Evolutionary conservation across 2,888 invertebrate species (phyloP), one percentile per base, ranked within the genome.

Genomic region (Strigamia crassipes): DNA sequence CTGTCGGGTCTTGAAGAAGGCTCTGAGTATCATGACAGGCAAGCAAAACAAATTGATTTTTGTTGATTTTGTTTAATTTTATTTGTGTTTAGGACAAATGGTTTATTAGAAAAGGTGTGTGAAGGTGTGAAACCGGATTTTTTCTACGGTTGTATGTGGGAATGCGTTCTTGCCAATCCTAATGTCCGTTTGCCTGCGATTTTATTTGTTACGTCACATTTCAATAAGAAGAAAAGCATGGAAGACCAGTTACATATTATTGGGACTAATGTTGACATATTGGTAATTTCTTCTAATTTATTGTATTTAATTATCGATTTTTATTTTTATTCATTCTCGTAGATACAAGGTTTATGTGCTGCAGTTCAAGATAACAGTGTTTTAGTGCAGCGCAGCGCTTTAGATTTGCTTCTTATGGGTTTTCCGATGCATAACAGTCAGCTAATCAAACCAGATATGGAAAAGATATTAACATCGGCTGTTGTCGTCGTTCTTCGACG

Each of bases 91-190:
- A 92, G 92, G 85, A 92, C 92, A 0, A 91, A 91, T 86, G 88
- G 88, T 56, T 88, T 94, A 82, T 86, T 94, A 83, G 92, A 92
- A 85, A 91, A 92, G 85, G 92, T 95, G 10, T 93, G 93, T 86
- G 91, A 92, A 80, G 93, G 93, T 51, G 94, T 95, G 13, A 94
- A 93, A 81, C 90, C 92, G 0, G 90, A 91, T 82, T 93, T 93
- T 87, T 96, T 96, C 89, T 96, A 94, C 88, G 93, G 94, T 0
- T 94, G 94, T 86, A 89, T 96, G 73, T 96, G 96, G 96, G 93
- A 94, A 86, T 94, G 94, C 86, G 91, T 96, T 80, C 91, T 93
- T 51, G 92, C 93, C 78, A 94, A 94, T 88, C 92, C 94, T 34
- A 91, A 92, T 5, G 93, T 95, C 42, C 91, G 96, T 81, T 89